A percentile compares a stretch with the other conserved stretches of the same genome.
Evolutionary conservation across 2,113 vertebrate genomes (phyloP).

Genomic region (Sinocyclocheilus anophthalmus): DNA sequence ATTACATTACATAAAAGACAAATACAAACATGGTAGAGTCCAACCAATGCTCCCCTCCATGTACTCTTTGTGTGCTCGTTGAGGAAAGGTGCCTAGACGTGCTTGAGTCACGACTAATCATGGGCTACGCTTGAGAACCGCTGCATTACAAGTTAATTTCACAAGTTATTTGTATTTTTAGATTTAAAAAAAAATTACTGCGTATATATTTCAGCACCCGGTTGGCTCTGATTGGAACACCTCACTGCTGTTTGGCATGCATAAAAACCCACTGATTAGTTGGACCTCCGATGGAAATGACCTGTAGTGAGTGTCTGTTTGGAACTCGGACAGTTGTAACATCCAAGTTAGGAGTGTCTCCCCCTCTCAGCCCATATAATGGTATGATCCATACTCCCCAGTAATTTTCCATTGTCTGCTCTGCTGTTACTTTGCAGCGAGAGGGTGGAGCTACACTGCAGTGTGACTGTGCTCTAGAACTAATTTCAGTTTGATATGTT

Average conservation of each 20-base stretch:
- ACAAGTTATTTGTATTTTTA: neutral
- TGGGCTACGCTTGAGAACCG: neutral
- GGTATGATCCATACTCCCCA: conserved; percentile 65
- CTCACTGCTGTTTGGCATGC: neutral
- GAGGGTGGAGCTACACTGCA: conserved; percentile 40
- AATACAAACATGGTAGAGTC: neutral
- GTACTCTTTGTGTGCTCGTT: neutral
- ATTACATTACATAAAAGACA: neutral
- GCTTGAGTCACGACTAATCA: neutral
- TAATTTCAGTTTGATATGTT: conserved; percentile 3
- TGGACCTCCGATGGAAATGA: neutral
- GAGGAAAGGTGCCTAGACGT: neutral
- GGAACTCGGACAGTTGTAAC: neutral
- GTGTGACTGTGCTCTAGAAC: neutral
- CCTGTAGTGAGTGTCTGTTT: neutral
- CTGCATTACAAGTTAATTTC: neutral
- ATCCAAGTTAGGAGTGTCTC: conserved; percentile 1
- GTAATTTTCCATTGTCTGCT: conserved; percentile 62
- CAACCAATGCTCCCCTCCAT: neutral
- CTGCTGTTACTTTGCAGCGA: conserved; percentile 41
- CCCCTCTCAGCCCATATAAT: conserved; percentile 59
- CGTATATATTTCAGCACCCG: no score
- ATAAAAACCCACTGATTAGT: neutral
- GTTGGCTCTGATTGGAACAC: neutral
- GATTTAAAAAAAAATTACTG: neutral